Conservation (phyloP, 2,888 invertebrate species). For the Prosapia bicincta region DNA sequence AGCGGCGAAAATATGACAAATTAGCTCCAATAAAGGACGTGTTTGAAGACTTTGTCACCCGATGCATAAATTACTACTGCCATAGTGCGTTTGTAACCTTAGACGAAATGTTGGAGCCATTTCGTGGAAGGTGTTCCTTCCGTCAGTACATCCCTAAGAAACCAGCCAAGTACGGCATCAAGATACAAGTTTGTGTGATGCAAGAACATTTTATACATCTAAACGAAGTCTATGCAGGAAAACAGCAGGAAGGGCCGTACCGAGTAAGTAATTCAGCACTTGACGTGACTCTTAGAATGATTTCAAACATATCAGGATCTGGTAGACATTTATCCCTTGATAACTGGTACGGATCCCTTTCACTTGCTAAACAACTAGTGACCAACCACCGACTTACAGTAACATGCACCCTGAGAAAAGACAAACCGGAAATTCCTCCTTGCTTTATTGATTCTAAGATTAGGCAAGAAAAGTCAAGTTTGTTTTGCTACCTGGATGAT, state of each 20-base stretch:
- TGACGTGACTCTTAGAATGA: background rate
- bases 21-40: background rate
- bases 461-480: background rate
- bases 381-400: background rate
- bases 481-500: background rate
- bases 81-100: background rate
- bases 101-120: background rate
- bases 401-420: background rate
- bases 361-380: background rate
- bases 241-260: background rate
- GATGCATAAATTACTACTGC: background rate
- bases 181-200: background rate
- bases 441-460: background rate
- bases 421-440: background rate
- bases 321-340: background rate
- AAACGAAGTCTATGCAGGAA: background rate
- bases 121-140: background rate
- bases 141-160: background rate
- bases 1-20: background rate
- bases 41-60: slow-evolving; percentile 2
- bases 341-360: background rate
- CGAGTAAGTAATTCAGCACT: background rate
- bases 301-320: background rate
- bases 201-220: background rate
- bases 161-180: background rate